phyloP scores from a whole-genome alignment of 2,888 invertebrate genomes.

The Stramonita haemastoma region DNA sequence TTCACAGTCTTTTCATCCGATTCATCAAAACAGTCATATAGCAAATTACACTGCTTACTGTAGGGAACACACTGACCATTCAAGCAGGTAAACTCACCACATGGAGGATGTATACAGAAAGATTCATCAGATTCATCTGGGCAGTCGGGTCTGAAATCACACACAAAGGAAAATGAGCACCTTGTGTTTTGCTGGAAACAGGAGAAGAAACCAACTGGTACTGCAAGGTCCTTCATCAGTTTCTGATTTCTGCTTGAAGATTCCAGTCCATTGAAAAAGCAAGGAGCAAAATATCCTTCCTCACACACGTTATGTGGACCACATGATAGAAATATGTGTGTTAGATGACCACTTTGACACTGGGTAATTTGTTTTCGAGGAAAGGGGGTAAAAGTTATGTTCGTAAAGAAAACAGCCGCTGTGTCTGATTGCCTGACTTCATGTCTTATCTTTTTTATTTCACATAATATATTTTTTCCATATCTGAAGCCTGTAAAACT shows the following conservation, averaged over 20 bases:
- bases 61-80: background rate
- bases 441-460: background rate
- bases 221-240: background rate
- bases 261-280: background rate
- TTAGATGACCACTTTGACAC: slow-evolving; percentile 1
- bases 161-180: background rate
- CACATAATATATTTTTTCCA: background rate
- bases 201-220: background rate
- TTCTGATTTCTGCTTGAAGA: background rate
- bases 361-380: background rate
- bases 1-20: background rate
- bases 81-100: too few species aligned
- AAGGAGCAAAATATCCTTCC: background rate
- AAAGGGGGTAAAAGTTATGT: background rate
- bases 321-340: background rate
- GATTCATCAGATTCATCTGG: background rate
- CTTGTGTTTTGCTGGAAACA: background rate
- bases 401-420: background rate
- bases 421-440: background rate
- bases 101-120: background rate
- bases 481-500: background rate
- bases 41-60: background rate
- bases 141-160: slow-evolving; percentile 4
- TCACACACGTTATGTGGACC: background rate
- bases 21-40: background rate